These are phyloP conservation scores for Chelidonichthys spinosus DNA, from an alignment of 2,797 vertebrate genomes.

Conservation along the genomic window DNA sequence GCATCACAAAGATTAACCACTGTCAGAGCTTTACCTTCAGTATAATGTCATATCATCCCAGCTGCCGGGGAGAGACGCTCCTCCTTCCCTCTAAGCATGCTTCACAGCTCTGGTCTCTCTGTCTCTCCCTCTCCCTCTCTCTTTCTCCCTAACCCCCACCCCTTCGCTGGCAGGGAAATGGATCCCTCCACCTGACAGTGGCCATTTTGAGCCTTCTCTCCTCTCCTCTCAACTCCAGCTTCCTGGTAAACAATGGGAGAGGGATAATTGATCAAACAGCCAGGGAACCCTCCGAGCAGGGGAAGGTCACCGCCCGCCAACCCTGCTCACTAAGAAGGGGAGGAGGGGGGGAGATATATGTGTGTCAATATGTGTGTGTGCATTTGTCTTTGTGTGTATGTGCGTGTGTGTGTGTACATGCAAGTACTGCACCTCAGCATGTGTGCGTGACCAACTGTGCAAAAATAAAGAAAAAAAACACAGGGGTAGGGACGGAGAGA, in stretches of 20 bases:
- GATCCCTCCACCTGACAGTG: slow-evolving; percentile 86
- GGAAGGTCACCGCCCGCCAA: slow-evolving; percentile 90
- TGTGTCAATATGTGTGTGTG: slow-evolving; percentile 40
- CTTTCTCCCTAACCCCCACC: slow-evolving; percentile 76
- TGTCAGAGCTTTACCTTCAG: slow-evolving; percentile 60
- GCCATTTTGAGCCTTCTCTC: slow-evolving; percentile 83
- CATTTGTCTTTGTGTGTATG: slow-evolving; percentile 4
- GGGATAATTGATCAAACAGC: slow-evolving; percentile 89
- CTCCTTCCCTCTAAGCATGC: slow-evolving; percentile 72
- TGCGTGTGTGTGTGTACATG: slow-evolving; percentile 23
- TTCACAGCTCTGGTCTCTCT: slow-evolving; percentile 74
- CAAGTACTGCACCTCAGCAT: slow-evolving; percentile 35
- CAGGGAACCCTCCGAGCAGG: slow-evolving; percentile 84
- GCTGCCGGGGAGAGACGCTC: slow-evolving; percentile 71
- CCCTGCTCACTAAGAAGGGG: slow-evolving; percentile 69
- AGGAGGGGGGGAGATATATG: slow-evolving; percentile 7
- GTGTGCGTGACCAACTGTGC: slow-evolving; percentile 46
- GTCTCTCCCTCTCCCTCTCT: slow-evolving; percentile 66
- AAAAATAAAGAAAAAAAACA: slow-evolving; percentile 46
- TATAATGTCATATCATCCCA: slow-evolving; percentile 79
- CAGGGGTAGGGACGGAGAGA: slow-evolving; percentile 40
- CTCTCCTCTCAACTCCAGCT: slow-evolving; percentile 74
- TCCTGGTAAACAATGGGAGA: slow-evolving; percentile 86
- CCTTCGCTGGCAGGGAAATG: slow-evolving; percentile 82
- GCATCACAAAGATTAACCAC: slow-evolving; percentile 55